Evolutionary conservation across 2,113 vertebrate genomes (phyloP).

Genomic region (Callithrix jacchus): DNA sequence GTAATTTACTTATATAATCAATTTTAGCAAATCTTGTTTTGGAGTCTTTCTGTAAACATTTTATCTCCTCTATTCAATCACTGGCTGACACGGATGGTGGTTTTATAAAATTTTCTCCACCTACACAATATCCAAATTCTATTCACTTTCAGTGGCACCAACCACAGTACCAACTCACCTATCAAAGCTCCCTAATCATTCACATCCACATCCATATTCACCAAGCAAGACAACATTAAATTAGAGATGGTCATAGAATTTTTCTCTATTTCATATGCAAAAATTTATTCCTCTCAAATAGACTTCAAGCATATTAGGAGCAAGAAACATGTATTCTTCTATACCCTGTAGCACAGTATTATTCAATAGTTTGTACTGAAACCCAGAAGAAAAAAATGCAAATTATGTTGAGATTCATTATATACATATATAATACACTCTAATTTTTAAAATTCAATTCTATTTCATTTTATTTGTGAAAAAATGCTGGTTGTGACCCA

Average conservation of each 20-base stretch:
- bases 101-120: not conserved
- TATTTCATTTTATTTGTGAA: slow-evolving; percentile 17
- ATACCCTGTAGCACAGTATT: not conserved
- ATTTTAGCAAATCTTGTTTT: slow-evolving; percentile 51
- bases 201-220: not conserved
- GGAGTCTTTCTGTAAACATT: slow-evolving; percentile 38
- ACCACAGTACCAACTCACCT: not conserved
- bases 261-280: not conserved
- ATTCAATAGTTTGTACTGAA: not conserved
- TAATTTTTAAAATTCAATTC: not conserved
- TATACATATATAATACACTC: not conserved
- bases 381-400: not conserved
- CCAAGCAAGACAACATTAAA: not conserved
- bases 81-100: not conserved
- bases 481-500: not conserved
- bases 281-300: not conserved
- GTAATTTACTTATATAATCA: slow-evolving; percentile 2
- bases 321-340: not conserved
- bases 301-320: not conserved
- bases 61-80: slow-evolving; percentile 21
- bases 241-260: not conserved
- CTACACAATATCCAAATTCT: not conserved
- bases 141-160: not conserved
- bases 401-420: not conserved
- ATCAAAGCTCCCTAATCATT: not conserved